Base-by-base conservation (phyloP, 2,888 invertebrate genomes). In the Eubasilissa splendida region DNA sequence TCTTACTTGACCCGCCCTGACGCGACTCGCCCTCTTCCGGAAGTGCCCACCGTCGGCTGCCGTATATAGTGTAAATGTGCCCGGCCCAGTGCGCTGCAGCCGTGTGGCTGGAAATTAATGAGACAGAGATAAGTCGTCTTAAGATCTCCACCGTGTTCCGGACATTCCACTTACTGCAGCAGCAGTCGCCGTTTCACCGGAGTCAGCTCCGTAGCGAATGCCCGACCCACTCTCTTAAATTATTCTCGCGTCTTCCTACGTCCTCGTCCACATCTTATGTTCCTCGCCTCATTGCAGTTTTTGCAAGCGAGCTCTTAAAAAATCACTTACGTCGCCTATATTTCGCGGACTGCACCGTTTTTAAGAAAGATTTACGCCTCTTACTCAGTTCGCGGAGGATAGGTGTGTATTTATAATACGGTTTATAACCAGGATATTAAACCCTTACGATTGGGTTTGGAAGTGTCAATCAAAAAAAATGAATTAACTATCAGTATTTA, bases 111-210 rank as follows among this genome's bases (percentile, higher is more conserved):
- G 31, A 78, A 78, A 78, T 78, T 71, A 78, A 71, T 78, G 78
- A 78, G 78, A 78, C 78, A 78, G 42, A 78, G 77, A 77, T 77
- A 78, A 78, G 78, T 78, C 78, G 71, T 52, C 53, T 54, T 22
- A 54, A 65, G 65, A 63, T 78, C 78, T 52, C 53, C 56, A 7
- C 42, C 31, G 58, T 52, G 77, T 58, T 50, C 58, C 59, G 59
- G 71, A 71, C 71, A 56, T 71, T 78, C 71, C 22, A 71, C 66
- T 70, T 76, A 63, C 76, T 54, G 65, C 54, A 56, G 76, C 76
- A 54, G 54, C 65, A 65, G 76, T 76, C 65, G 11, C 31, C 54
- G 33, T 76, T 65, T 76, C 66, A 52, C 60, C 9, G 65, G 31
- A 76, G 65, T 54, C 76, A 60, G 65, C 58, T 73, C 52, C 22